Base-by-base conservation (phyloP, 2,888 invertebrate species). In the Sminthurinus aureus region DNA sequence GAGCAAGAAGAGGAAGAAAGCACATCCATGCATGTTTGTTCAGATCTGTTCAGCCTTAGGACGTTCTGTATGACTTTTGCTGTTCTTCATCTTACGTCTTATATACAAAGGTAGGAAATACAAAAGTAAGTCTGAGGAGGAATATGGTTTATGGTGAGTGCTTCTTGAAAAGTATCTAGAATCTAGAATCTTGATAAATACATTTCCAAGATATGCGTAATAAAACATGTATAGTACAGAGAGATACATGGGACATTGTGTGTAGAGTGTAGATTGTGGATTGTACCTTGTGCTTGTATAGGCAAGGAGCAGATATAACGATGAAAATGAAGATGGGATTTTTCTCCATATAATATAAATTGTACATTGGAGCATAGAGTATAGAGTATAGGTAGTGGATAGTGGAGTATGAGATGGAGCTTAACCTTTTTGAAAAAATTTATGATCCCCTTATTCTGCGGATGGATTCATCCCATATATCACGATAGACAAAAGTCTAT, bases 391-490 rank as follows among this genome's bases (percentile, higher is more conserved):
- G 71, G 20, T 71, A 66, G 66, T n/a, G n/a, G n/a, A n/a, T n/a
- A 66, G 24, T 26, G 20, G 71, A 71, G 71, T 71, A 71, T 80
- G 83, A 80, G 84, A 82, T 79, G 58, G 84, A 84, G 84, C 78
- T 82, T 85, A 85, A 85, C 85, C 86, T 83, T 85, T 84, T 67
- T 66, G 67, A 79, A 83, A 81, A 85, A 86, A 86, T 86, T 86
- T 86, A 86, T 85, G 86, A 86, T 85, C 81, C 86, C 81, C 81
- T 81, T 85, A 85, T 84, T 86, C 81, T 83, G 84, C 83, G 85
- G 85, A 85, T 85, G 83, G 86, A 85, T 85, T 86, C 86, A 82
- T 82, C 85, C 38, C 84, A 85, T 85, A 86, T 82, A 86, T 86
- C 86, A 86, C 85, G 83, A 82, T 85, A 86, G 84, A 85, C 84